Percentiles rank a stretch among this genome's conserved stretches.
Evolutionary conservation across 2,113 vertebrate species (phyloP).

Genomic region (Psittacara wagleri): DNA sequence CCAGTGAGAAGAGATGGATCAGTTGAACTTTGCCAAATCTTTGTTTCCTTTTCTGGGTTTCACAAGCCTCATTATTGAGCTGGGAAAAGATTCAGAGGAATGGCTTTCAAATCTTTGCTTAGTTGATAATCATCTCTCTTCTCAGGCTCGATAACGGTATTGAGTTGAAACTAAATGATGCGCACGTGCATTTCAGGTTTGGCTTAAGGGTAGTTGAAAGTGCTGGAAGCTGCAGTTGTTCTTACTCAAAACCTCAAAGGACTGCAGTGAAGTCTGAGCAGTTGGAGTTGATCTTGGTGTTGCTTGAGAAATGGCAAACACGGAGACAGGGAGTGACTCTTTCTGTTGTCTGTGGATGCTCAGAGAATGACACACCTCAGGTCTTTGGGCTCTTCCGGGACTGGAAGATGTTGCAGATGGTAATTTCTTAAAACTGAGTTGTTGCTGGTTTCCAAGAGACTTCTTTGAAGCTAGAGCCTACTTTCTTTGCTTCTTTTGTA

Average conservation of each 20-base stretch:
- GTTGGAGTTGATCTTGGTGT: not conserved
- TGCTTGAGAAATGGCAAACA: not conserved
- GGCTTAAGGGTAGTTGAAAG: not conserved
- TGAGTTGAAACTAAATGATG: not conserved
- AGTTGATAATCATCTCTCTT: not conserved
- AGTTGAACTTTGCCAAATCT: not conserved
- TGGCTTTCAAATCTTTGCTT: constrained; percentile 12
- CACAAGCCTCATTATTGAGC: not conserved
- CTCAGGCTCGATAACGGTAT: not conserved
- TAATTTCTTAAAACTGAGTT: not conserved
- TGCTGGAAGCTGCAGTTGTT: not conserved
- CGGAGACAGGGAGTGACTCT: accelerated
- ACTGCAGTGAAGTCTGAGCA: not conserved
- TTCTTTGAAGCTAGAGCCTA: not conserved
- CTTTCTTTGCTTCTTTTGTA: constrained; percentile 46
- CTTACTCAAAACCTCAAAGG: not conserved
- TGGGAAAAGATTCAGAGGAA: not conserved
- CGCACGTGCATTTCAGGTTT: not conserved
- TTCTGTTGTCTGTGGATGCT: not conserved
- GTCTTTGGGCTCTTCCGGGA: not conserved
- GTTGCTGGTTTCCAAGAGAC: not conserved
- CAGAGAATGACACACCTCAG: not conserved
- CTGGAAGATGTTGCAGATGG: not conserved
- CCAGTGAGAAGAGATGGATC: not conserved
- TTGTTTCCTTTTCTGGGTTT: constrained; percentile 23